Evolutionary conservation across 2,113 vertebrate genomes (phyloP).

Genomic region (Corythoichthys intestinalis): DNA sequence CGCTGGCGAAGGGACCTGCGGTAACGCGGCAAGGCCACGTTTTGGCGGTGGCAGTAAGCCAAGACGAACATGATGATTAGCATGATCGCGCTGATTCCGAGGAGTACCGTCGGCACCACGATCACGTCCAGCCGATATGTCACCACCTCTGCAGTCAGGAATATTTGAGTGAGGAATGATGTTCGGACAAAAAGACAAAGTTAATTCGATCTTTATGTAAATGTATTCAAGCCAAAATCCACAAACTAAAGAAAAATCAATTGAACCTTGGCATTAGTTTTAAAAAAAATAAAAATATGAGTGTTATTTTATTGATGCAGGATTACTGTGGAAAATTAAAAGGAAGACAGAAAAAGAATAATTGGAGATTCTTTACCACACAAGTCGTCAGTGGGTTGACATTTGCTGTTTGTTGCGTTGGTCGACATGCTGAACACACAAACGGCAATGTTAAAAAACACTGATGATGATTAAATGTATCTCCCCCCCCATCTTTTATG

Average conservation of each 20-base stretch:
- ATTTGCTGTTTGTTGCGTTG: constrained; percentile 30
- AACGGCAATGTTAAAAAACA: neutral
- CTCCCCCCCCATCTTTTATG: too few relatives aligned
- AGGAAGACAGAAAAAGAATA: too few relatives aligned
- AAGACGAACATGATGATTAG: constrained; percentile 33
- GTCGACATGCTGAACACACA: constrained; percentile 53
- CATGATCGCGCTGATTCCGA: constrained; percentile 15
- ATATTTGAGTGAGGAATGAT: too few relatives aligned
- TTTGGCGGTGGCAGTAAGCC: constrained; percentile 12
- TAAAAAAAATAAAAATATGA: too few relatives aligned
- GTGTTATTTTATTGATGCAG: too few relatives aligned
- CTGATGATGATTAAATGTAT: too few relatives aligned
- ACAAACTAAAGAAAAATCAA: too few relatives aligned
- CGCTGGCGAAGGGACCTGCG: constrained; percentile 9
- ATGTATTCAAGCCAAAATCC: too few relatives aligned
- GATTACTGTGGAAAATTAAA: too few relatives aligned
- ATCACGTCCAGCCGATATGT: constrained; percentile 61
- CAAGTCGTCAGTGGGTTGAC: constrained; percentile 36
- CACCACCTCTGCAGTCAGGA: constrained; percentile 34
- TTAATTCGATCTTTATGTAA: too few relatives aligned
- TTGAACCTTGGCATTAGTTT: too few relatives aligned
- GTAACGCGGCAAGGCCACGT: neutral
- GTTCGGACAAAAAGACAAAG: too few relatives aligned
- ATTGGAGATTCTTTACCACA: constrained; percentile 48
- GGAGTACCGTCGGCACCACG: constrained; percentile 63